A percentile compares a stretch with the other conserved stretches of the same genome.
Evolutionary conservation across 2,113 vertebrate genomes (phyloP).

Genomic region (Ifrita kowaldi): DNA sequence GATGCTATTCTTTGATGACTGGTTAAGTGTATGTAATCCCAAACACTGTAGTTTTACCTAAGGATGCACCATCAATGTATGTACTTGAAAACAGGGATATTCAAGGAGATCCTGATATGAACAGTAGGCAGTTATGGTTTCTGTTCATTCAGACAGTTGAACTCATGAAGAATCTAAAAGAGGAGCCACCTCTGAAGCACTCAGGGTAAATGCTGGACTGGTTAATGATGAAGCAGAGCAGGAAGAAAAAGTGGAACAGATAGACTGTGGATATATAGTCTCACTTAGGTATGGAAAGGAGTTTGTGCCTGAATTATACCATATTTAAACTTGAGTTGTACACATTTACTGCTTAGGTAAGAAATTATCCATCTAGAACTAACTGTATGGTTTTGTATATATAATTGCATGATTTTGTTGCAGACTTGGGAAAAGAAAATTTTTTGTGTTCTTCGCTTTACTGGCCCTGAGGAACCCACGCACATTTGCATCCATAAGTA

Average conservation of each 20-base stretch:
- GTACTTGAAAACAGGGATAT: not conserved
- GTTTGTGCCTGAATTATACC: not conserved
- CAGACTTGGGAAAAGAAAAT: not conserved
- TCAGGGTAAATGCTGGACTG: not conserved
- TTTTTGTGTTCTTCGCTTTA: not conserved
- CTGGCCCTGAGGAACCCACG: not conserved
- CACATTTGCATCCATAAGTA: constrained; percentile 1
- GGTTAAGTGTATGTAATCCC: not conserved
- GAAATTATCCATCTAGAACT: not conserved
- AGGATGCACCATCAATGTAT: not conserved
- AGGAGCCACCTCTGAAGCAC: not conserved
- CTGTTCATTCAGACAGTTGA: not conserved
- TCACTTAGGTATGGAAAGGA: not conserved
- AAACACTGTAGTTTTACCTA: not conserved
- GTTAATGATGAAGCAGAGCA: not conserved
- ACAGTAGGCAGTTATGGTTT: not conserved
- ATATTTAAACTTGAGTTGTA: not conserved
- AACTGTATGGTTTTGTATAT: not conserved
- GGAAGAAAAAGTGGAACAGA: not conserved
- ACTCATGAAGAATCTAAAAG: not conserved
- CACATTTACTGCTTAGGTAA: not conserved
- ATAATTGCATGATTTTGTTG: not conserved
- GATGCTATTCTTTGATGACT: not conserved
- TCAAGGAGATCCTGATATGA: not conserved
- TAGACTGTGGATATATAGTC: not conserved